These are phyloP conservation scores for Eulacestoma nigropectus DNA, from an alignment of 2,113 vertebrate species.

Conservation along the genomic window DNA sequence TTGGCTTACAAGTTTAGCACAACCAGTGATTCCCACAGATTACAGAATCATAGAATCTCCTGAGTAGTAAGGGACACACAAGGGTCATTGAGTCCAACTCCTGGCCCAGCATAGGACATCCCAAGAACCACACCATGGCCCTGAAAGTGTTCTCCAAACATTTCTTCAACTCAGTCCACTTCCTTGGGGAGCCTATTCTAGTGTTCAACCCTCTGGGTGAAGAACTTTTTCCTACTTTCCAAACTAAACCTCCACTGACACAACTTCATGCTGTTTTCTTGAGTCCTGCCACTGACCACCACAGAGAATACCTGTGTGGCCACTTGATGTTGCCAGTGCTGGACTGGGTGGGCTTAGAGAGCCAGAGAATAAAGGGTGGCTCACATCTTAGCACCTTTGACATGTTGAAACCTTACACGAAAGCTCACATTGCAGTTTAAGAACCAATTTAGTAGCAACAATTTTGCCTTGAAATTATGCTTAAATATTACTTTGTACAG, in stretches of 20 bases:
- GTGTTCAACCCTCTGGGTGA: neutral
- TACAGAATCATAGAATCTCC: neutral
- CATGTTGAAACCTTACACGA: neutral
- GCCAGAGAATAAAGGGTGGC: neutral
- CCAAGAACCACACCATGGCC: neutral
- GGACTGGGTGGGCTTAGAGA: neutral
- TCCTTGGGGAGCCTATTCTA: neutral
- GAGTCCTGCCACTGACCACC: neutral
- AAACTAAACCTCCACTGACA: neutral
- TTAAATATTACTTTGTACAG: neutral
- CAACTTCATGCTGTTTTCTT: neutral
- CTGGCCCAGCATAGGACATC: neutral
- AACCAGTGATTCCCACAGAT: neutral
- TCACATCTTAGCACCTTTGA: neutral
- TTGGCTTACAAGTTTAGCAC: neutral
- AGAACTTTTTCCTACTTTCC: neutral
- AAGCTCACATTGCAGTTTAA: neutral
- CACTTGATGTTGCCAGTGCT: fast-evolving
- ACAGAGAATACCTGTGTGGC: neutral
- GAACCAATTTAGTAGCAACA: fast-evolving
- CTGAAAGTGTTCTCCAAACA: neutral
- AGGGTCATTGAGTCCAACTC: fast-evolving
- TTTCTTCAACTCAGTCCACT: neutral
- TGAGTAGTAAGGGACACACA: too few relatives aligned
- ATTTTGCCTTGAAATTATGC: neutral